A percentile compares a stretch with the other conserved stretches of the same genome.
Conservation (phyloP, 2,797 vertebrate genomes). For the Diplodus sargus region DNA sequence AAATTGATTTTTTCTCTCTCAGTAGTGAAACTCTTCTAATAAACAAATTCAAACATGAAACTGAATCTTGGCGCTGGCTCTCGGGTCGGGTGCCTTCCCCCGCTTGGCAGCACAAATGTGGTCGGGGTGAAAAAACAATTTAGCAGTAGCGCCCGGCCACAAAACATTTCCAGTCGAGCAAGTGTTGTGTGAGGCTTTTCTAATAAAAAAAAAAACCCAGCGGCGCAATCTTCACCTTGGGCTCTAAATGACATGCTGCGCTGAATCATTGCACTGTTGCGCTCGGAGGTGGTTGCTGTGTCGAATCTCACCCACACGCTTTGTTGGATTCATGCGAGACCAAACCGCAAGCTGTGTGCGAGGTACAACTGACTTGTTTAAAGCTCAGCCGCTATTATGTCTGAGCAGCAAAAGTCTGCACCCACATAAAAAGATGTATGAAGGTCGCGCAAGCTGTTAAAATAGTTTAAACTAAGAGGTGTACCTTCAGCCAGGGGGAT, state of each 20-base stretch:
- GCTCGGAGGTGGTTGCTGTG: not conserved
- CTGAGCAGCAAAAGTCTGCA: conserved; percentile 17
- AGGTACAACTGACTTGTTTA: conserved; percentile 6
- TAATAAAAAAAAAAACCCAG: conserved; percentile 41
- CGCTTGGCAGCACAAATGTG: conserved; percentile 51
- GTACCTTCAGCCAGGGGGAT: conserved; percentile 1
- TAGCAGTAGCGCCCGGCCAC: conserved; percentile 46
- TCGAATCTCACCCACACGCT: conserved; percentile 23
- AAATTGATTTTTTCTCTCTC: not conserved
- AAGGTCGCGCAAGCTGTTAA: conserved; percentile 26
- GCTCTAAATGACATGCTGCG: not conserved
- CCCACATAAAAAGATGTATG: conserved; percentile 6
- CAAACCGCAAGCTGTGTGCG: conserved; percentile 26
- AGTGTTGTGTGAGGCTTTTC: conserved; percentile 42
- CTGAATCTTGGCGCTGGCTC: conserved; percentile 17
- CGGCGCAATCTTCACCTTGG: conserved; percentile 21
- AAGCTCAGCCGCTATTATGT: conserved; percentile 26
- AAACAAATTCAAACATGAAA: conserved; percentile 35
- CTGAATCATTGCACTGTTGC: not conserved
- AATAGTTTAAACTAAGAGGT: conserved; percentile 1
- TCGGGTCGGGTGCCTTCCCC: conserved; percentile 24
- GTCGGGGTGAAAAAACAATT: conserved; percentile 43
- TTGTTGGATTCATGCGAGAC: conserved; percentile 7
- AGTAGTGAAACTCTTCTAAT: conserved; percentile 21
- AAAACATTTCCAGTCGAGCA: conserved; percentile 65